Percentiles rank a stretch among this genome's conserved stretches.
Conservation (phyloP, 2,888 invertebrate species). For the Eupithecia centaureata region DNA sequence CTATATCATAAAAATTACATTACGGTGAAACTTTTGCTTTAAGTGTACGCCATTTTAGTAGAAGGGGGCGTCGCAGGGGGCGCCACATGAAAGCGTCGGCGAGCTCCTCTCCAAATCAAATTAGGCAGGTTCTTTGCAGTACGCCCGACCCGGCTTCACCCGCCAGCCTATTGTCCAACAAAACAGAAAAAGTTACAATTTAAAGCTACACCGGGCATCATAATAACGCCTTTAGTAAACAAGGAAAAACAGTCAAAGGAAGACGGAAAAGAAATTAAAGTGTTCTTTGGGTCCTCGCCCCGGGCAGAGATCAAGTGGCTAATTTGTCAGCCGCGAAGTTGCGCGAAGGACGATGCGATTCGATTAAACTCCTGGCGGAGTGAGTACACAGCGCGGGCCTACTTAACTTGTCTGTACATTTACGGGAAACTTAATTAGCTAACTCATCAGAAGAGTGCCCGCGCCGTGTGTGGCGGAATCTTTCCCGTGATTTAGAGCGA, state of each 20-base stretch:
- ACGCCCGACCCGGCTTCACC: slow-evolving; percentile 52
- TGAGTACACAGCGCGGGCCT: slow-evolving; percentile 69
- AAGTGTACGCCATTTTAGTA: slow-evolving; percentile 78
- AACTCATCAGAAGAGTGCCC: slow-evolving; percentile 64
- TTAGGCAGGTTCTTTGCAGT: slow-evolving; percentile 73
- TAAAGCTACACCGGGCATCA: slow-evolving; percentile 47
- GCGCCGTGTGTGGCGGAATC: slow-evolving; percentile 44
- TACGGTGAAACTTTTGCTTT: slow-evolving; percentile 78
- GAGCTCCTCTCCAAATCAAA: slow-evolving; percentile 77
- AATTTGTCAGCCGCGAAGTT: slow-evolving; percentile 79
- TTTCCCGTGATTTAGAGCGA: slow-evolving; percentile 40
- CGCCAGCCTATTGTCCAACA: slow-evolving; percentile 47
- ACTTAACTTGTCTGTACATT: slow-evolving; percentile 71
- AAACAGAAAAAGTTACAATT: slow-evolving; percentile 46
- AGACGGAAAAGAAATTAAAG: slow-evolving; percentile 62
- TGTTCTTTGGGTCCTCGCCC: slow-evolving; percentile 66
- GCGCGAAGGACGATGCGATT: slow-evolving; percentile 72
- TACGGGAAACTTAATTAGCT: slow-evolving; percentile 77
- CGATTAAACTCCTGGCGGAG: slow-evolving; percentile 78
- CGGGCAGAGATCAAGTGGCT: slow-evolving; percentile 73
- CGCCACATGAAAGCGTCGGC: slow-evolving; percentile 79
- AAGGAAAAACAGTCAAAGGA: slow-evolving; percentile 55
- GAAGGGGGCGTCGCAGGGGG: slow-evolving; percentile 52
- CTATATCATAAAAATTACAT: slow-evolving; percentile 83
- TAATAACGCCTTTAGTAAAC: slow-evolving; percentile 57